Evolutionary conservation across 2,113 vertebrate genomes (phyloP), one percentile per base, ranked within the genome.

Genomic region (Calypte anna): DNA sequence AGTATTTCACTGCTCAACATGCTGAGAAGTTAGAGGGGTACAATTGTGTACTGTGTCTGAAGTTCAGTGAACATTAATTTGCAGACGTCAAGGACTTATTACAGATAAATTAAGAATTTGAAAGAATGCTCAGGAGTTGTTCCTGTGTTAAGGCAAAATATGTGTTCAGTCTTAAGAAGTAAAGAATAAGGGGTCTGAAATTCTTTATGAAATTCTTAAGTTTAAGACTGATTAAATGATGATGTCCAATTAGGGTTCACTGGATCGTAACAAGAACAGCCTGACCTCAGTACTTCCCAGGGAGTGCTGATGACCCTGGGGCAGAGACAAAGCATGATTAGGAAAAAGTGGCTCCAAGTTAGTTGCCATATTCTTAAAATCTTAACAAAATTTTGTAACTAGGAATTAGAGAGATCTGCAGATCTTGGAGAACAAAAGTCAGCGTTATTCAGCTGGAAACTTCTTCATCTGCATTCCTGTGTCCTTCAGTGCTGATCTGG

Each of bases 1-100:
- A 77, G 14, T 86, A 59, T 94, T 88, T 94, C 62, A n/a, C 53
- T 88, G 55, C 31, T 76, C 33, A 76, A 57, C 83, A 67, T 87
- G 68, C 80, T 95, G 82, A 82, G 84, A 80, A 44, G 30, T 88
- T 95, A 20, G 17, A n/a, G 38, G 53, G 44, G 31, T 87, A 51
- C 10, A 12, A 75, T 86, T 78, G 38, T 75, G 53, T 55, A 66
- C 66, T 62, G 28, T 46, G 53, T 51, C 50, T 88, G 5, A 55
- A 94, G 81, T 86, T 90, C 46, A 28, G 68, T 78, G 36, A 82
- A 80, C n/a, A n/a, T 53, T 69, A 51, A 69, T 88, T 95, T 86
- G 38, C 36, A 92, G 27, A 10, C 53, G 25, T 48, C 4, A 0
- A 12, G 30, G 27, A 48, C 16, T 80, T 90, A 36, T 82, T 82